These are phyloP conservation scores for Copsychus sechellarum DNA, from an alignment of 2,113 vertebrate species.

Conservation along the genomic window DNA sequence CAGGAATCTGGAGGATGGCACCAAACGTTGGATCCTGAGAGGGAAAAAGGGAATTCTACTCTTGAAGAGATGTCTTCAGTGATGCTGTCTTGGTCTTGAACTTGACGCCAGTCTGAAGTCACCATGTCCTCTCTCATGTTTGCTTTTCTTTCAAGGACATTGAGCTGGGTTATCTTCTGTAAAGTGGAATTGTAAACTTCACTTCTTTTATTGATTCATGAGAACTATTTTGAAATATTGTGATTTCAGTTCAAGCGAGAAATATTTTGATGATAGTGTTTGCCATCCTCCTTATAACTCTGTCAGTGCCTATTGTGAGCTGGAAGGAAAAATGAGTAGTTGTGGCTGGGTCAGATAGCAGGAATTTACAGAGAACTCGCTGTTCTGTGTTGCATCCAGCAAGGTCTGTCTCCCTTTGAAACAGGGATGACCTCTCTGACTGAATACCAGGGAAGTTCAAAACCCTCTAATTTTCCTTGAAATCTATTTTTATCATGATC, in stretches of 20 bases:
- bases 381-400: background rate
- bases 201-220: background rate
- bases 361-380: background rate
- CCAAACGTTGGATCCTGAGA: background rate
- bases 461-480: constrained; percentile 28
- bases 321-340: background rate
- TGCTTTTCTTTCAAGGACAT: background rate
- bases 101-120: background rate
- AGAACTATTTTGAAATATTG: background rate
- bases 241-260: background rate
- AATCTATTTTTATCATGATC: constrained; percentile 10
- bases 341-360: background rate
- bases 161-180: background rate
- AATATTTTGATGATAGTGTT: background rate
- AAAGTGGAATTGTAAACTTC: background rate
- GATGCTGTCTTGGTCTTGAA: background rate
- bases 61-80: accelerated
- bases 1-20: background rate
- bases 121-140: background rate
- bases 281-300: background rate
- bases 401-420: background rate
- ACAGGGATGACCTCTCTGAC: background rate
- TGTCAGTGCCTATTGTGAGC: background rate
- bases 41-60: accelerated
- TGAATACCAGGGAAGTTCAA: constrained; percentile 5